These are phyloP conservation scores for Lasioglossum villosulum DNA, from an alignment of 2,888 invertebrate species.

Conservation along the genomic window DNA sequence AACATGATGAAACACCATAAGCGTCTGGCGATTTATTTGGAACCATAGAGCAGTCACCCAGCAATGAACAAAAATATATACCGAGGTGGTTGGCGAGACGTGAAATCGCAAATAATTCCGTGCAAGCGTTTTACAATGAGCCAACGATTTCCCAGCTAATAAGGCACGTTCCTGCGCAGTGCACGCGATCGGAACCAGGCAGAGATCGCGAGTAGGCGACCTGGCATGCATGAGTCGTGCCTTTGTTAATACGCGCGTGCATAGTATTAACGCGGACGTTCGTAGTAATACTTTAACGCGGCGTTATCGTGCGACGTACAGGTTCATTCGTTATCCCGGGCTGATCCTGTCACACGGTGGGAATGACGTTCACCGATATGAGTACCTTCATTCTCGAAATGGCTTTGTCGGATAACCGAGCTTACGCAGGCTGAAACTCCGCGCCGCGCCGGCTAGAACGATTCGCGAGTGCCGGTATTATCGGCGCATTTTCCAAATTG, in stretches of 20 bases:
- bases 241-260: conserved; percentile 44
- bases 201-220: conserved; percentile 6
- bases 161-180: conserved; percentile 19
- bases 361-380: conserved; percentile 67
- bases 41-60: conserved; percentile 11
- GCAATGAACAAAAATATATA: conserved; percentile 9
- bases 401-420: conserved; percentile 55
- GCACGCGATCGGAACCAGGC: background rate
- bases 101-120: conserved; percentile 21
- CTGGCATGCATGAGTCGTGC: conserved; percentile 41
- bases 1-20: conserved; percentile 9
- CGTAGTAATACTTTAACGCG: conserved; percentile 68
- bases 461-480: conserved; percentile 53
- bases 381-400: conserved; percentile 65
- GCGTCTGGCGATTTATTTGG: conserved; percentile 27
- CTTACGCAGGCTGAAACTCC: conserved; percentile 46
- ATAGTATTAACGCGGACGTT: conserved; percentile 52
- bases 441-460: conserved; percentile 43
- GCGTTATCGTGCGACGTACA: conserved; percentile 68
- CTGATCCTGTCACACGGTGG: conserved; percentile 66
- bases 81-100: background rate
- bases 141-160: conserved; percentile 20
- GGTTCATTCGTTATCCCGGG: conserved; percentile 68
- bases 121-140: conserved; percentile 12
- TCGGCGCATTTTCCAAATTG: conserved; percentile 54